These are phyloP conservation scores for Drosophila bocki DNA, from an alignment of 1,140 invertebrate species.

Conservation along the genomic window DNA sequence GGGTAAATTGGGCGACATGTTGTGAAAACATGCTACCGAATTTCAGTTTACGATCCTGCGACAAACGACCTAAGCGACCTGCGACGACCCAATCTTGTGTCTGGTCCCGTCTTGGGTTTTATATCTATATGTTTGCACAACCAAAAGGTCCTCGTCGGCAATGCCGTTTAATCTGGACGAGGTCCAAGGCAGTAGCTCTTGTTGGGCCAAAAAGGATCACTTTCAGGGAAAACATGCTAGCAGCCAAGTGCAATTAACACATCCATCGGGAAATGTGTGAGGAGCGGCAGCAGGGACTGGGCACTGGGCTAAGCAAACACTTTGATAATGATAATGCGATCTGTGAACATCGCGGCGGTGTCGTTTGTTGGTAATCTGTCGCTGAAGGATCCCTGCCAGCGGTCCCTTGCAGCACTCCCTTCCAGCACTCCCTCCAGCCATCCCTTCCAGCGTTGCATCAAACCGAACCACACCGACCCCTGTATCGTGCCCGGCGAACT, in stretches of 20 bases:
- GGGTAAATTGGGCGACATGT: conserved; percentile 81
- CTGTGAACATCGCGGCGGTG: conserved; percentile 38
- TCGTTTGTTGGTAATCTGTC: conserved; percentile 30
- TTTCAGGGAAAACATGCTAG: conserved; percentile 75
- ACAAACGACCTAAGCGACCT: conserved; percentile 39
- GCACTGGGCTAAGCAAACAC: conserved; percentile 56
- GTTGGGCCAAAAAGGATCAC: conserved; percentile 62
- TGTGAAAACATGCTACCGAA: conserved; percentile 81
- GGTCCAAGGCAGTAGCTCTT: conserved; percentile 1
- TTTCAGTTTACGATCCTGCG: conserved; percentile 77
- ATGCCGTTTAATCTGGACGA: conserved; percentile 63
- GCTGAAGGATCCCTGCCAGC: conserved; percentile 48
- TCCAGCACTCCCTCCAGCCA: not conserved
- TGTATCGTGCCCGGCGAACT: conserved; percentile 59
- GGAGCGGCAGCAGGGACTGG: conserved; percentile 5
- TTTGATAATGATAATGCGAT: conserved; percentile 78
- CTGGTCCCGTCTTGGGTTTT: not conserved
- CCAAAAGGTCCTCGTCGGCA: conserved; percentile 46
- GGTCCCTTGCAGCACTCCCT: not conserved
- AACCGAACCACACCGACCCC: conserved; percentile 40
- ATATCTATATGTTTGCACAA: conserved; percentile 29
- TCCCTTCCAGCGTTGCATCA: conserved; percentile 58
- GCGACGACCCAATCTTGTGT: conserved; percentile 32
- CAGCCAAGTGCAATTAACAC: conserved; percentile 79
- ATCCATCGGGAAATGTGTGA: conserved; percentile 53